These are phyloP conservation scores for Dermochelys coriacea DNA, from an alignment of 2,797 vertebrate genomes.

Conservation along the genomic window DNA sequence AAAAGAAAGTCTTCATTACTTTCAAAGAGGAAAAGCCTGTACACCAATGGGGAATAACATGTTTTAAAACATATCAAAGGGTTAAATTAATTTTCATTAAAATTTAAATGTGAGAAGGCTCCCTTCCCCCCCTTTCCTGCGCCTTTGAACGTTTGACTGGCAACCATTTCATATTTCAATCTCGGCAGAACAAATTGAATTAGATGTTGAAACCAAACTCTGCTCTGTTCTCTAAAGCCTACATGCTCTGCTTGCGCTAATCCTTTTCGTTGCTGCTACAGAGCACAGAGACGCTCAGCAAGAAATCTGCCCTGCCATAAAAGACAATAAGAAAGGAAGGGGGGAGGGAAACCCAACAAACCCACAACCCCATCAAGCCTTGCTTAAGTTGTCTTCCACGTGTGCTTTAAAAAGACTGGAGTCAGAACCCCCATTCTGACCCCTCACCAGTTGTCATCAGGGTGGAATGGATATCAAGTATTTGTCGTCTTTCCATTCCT, in stretches of 20 bases:
- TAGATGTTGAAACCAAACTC: constrained; percentile 83
- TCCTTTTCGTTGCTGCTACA: constrained; percentile 68
- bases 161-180: constrained; percentile 87
- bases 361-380: neutral
- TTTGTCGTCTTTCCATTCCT: neutral
- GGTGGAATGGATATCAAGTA: fast-evolving
- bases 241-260: constrained; percentile 77
- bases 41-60: neutral
- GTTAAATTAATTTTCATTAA: constrained; percentile 84
- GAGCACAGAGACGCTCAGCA: constrained; percentile 56
- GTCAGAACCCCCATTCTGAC: fast-evolving
- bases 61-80: constrained; percentile 69
- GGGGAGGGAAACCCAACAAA: neutral
- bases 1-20: constrained; percentile 51
- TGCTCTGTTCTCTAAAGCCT: constrained; percentile 81
- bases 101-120: constrained; percentile 80
- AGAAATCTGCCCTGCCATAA: constrained; percentile 58
- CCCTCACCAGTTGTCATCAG: fast-evolving
- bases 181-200: constrained; percentile 88
- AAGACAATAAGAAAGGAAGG: constrained; percentile 49
- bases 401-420: neutral
- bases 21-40: constrained; percentile 35
- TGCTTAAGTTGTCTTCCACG: fast-evolving
- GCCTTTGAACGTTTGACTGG: constrained; percentile 83
- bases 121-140: constrained; percentile 50